Percentiles rank a stretch among this genome's conserved stretches.
phyloP scores from a whole-genome alignment of 2,113 vertebrate genomes.

The Loxodonta africana region DNA sequence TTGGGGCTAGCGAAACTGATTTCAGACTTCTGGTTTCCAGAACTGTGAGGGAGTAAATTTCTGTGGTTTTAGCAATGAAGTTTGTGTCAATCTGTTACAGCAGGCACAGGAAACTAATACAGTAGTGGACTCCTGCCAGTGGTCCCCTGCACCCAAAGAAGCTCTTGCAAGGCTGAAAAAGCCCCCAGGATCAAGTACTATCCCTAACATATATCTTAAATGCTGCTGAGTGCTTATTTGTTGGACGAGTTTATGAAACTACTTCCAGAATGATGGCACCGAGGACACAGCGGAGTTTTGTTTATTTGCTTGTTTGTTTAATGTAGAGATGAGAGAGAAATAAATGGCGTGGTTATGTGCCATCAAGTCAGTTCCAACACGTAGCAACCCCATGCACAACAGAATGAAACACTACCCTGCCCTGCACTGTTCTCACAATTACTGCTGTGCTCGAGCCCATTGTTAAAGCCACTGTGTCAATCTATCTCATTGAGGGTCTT shows the following conservation, averaged over 20 bases:
- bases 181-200: not conserved
- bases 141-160: not conserved
- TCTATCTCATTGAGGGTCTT: too few relatives aligned
- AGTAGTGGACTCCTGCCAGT: not conserved
- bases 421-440: too few relatives aligned
- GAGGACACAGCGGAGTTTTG: not conserved
- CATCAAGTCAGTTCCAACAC: too few relatives aligned
- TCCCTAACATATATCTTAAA: not conserved
- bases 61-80: too few relatives aligned
- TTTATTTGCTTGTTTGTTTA: not conserved
- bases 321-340: not conserved
- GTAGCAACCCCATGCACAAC: too few relatives aligned
- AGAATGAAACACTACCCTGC: too few relatives aligned
- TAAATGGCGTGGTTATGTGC: too few relatives aligned
- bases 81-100: too few relatives aligned
- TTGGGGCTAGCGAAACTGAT: not conserved
- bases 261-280: not conserved
- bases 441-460: too few relatives aligned
- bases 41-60: too few relatives aligned
- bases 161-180: not conserved
- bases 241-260: not conserved
- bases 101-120: not conserved
- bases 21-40: not conserved
- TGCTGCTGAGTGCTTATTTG: not conserved
- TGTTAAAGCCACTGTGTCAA: too few relatives aligned